Base-by-base conservation (phyloP, 2,888 invertebrate species). In the Desoria tigrina region DNA sequence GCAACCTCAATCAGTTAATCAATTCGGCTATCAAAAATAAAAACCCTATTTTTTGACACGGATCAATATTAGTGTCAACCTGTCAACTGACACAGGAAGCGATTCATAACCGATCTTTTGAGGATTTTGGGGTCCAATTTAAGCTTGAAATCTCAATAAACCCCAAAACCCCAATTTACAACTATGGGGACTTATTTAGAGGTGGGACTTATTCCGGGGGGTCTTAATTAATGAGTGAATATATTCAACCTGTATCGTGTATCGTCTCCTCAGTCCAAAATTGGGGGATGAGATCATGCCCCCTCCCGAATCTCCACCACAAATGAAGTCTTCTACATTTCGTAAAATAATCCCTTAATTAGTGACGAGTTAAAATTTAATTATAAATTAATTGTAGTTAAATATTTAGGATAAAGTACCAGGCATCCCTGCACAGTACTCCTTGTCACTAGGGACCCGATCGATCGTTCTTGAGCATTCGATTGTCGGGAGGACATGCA, bases 401-500 rank as follows among this genome's bases (percentile, higher is more conserved):
- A 16, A 51, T 23, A 51, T 3, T 51, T 51, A 16, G 23, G 51
- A 24, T 24, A 16, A 23, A 23, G 21, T 62, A 68, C 68, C 51
- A 37, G 62, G 42, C 53, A 57, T 65, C 49, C 68, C 68, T 21
- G 68, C 68, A 62, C 68, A 68, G 50, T 65, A 68, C 42, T 68
- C 68, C 21, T 55, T 59, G 23, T 68, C 68, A 45, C 61, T 68
- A 4, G 68, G 68, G 23, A 65, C 55, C 23, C 64, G 50, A 18
- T 65, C 42, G 27, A 68, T 68, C 28, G 51, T 64, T 39, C 59
- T 27, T 16, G 57, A 42, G 27, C 68, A 68, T 18, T 68, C 68
- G 14, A 61, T 53, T n/a, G 64, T 68, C 2, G 61, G 68, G 11
- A 68, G n/a, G 26, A 68, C 68, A 45, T 64, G 61, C 7, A 68